Base-by-base conservation (phyloP, 2,888 invertebrate genomes). In the Drosophila kuntzei region DNA sequence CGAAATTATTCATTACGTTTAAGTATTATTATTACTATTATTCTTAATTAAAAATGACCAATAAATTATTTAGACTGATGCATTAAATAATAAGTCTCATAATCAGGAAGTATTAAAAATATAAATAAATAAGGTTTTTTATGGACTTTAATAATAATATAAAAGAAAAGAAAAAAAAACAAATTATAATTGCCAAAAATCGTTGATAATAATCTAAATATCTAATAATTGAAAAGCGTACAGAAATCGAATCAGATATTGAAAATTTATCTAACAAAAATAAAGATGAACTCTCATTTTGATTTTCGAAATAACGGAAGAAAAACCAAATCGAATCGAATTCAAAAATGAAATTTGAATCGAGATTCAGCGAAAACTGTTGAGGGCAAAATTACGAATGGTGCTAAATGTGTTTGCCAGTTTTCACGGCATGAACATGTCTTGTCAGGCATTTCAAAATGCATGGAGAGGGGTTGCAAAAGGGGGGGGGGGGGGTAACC, bases 371-470 rank as follows among this genome's bases (percentile, higher is more conserved):
- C 47, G 51, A 39, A 43, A 49, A 57, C 61, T 32, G 50, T 61
- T 41, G 29, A 44, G 41, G 43, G 60, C 11, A 20, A 47, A 71
- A 54, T 71, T 75, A 71, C 50, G 64, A 44, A 44, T 75, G 75
- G 80, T 75, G 78, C 68, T 78, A 75, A 83, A 63, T 72, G 76
- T 55, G 65, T 67, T 74, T 66, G 61, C 34, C 47, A 43, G 37
- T 72, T 72, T 73, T 50, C 61, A 74, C 60, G 61, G 47, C 50
- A 58, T 59, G 46, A 43, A 65, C 72, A 60, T 34, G 49, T 79
- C 68, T 62, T 65, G 34, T 37, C 39, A 5, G 25, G 20, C n/a
- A 37, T 18, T 41, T 37, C 29, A 5, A 34, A n/a, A 20, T 3
- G 20, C 9, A 34, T 5, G 34, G 34, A 5, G 4, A 20, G 12